These are phyloP conservation scores for Folsomia manolachei DNA, from an alignment of 2,888 invertebrate species.

Conservation along the genomic window DNA sequence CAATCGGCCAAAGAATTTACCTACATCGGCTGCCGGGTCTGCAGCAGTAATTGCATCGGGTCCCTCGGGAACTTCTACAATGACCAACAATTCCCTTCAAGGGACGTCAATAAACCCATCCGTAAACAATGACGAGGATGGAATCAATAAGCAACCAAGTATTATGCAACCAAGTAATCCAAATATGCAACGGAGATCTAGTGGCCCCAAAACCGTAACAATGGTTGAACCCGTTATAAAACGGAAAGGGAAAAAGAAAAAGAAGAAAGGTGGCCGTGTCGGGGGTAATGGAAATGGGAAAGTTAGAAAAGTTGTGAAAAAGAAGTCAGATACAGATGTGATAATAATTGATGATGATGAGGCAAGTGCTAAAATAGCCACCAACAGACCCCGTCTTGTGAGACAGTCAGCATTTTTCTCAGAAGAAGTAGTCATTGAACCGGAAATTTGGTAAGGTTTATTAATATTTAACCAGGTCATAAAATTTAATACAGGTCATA, in stretches of 20 bases:
- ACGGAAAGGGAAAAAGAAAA: conserved; percentile 4
- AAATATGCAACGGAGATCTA: conserved; percentile 18
- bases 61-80: conserved; percentile 36
- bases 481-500: too few relatives aligned
- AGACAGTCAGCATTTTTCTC: conserved; percentile 61
- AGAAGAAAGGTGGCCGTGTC: conserved; percentile 35
- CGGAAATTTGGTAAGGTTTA: conserved; percentile 38
- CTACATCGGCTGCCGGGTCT: conserved; percentile 47
- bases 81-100: conserved; percentile 11
- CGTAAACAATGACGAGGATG: conserved; percentile 1
- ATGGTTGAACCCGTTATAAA: background rate
- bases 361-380: conserved; percentile 49
- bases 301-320: conserved; percentile 21
- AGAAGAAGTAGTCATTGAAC: conserved; percentile 49
- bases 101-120: conserved; percentile 15
- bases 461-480: too few relatives aligned
- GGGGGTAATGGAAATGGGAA: too few relatives aligned
- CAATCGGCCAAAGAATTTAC: conserved; percentile 28
- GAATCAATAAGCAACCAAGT: background rate
- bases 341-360: conserved; percentile 15
- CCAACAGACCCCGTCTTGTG: conserved; percentile 51
- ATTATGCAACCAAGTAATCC: background rate
- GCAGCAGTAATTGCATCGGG: conserved; percentile 31
- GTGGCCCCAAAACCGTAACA: conserved; percentile 5
- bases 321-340: conserved; percentile 24